Conservation (phyloP, 2,888 invertebrate genomes). For the Bellardia pandia region DNA sequence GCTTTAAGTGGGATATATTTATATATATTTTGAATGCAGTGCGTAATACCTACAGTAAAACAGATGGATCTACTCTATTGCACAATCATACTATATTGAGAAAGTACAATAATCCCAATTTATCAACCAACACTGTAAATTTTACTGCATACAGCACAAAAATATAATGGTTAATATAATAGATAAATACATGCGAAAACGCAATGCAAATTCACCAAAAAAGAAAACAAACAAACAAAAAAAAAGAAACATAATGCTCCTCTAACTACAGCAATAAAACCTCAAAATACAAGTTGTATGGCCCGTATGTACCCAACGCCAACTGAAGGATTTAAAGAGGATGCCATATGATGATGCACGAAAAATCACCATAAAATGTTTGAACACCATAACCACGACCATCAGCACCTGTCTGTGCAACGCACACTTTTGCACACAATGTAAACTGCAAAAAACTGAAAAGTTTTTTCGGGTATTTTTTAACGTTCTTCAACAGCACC, state of each 20-base stretch:
- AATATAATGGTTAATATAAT: conserved; percentile 70
- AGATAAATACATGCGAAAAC: conserved; percentile 74
- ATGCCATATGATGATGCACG: conserved; percentile 26
- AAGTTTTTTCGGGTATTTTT: conserved; percentile 12
- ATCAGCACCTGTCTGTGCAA: conserved; percentile 62
- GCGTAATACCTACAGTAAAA: no score
- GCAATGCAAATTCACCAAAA: conserved; percentile 64
- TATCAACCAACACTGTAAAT: conserved; percentile 56
- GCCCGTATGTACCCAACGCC: conserved; percentile 3
- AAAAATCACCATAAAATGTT: conserved; percentile 65
- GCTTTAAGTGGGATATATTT: no score
- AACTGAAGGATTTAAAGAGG: neutral
- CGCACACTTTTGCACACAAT: neutral
- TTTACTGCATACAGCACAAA: conserved; percentile 59
- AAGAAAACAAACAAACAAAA: neutral
- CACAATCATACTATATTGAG: no score
- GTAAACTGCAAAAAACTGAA: conserved; percentile 14
- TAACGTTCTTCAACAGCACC: conserved; percentile 54
- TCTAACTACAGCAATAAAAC: conserved; percentile 56
- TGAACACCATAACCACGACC: conserved; percentile 62
- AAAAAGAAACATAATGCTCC: conserved; percentile 15
- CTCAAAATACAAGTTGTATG: conserved; percentile 1
- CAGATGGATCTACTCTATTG: no score
- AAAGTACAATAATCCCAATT: neutral
- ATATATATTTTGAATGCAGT: no score